Evolutionary conservation across 2,113 vertebrate genomes (phyloP), one percentile per base, ranked within the genome.

Genomic region (Aegypius monachus): DNA sequence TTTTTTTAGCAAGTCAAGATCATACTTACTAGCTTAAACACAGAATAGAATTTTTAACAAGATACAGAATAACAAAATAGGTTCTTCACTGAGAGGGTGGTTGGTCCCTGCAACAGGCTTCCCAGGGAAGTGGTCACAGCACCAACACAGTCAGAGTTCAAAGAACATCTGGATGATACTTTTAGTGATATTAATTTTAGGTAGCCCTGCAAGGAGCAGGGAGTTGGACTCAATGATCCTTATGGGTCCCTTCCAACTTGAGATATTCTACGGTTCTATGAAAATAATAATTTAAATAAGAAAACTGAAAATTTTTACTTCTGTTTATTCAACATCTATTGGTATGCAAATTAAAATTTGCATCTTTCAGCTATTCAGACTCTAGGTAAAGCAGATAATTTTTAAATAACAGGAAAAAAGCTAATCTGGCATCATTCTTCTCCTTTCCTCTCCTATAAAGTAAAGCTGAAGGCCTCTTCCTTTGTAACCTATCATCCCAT

Each of bases 101-200:
- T 38, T 0, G 0, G 3, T 68, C 59, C n/a, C 38, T 43, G 26
- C 13, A 65, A 48, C 12, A 42, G 36, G 19, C 3, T 81, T 14
- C 19, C 21, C 34, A 71, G 18, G 22, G 52, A 71, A 45, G 19
- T 13, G 10, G 16, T 42, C 40, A 79, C 1, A 2, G 18, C 17
- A 62, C 22, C 32, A 72, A 77, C 10, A 6, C 11, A 56, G 12
- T 62, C 47, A 52, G 56, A 80, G 11, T 40, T 55, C 48, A 59
- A 65, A 23, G 14, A 72, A 4, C 0, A 0, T 59, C 53, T 81
- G 59, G 17, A 48, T 0, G 3, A 59, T 29, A 25, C 2, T 43
- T 4, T 63, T 56, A 4, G 1, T 16, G 11, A 16, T 25, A 40
- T 48, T n/a, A 10, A 18, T 23, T 73, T 78, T 58, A 73, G 52